Conservation (phyloP, 1,140 invertebrate genomes). For the Colletes latitarsis region DNA sequence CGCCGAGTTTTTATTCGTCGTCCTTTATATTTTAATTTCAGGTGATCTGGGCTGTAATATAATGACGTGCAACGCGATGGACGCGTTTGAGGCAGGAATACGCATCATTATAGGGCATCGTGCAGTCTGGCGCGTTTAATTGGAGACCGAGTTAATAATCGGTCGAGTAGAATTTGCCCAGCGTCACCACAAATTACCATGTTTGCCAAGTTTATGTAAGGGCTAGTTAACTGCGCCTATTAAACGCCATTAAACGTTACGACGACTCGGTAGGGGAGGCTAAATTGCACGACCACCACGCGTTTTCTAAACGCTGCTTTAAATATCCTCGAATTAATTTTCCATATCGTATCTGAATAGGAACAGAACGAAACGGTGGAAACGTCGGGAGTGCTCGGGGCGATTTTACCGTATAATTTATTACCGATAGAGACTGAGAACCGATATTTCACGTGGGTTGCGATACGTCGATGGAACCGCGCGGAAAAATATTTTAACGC, state of each 20-base stretch:
- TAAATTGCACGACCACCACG: background rate
- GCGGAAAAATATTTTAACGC: too few species aligned
- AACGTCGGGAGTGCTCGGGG: too few species aligned
- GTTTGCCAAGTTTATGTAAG: constrained; percentile 11
- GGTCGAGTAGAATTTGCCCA: constrained; percentile 35
- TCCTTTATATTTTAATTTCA: too few species aligned
- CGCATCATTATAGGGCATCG: constrained; percentile 19
- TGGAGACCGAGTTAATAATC: constrained; percentile 54
- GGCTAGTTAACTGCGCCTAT: constrained; percentile 24
- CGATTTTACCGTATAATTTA: too few species aligned
- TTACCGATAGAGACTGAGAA: too few species aligned
- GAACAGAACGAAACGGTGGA: too few species aligned
- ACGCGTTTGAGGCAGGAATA: background rate
- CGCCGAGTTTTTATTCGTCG: background rate
- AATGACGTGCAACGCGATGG: too few species aligned
- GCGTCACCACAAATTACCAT: constrained; percentile 52
- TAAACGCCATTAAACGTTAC: constrained; percentile 44
- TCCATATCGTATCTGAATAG: too few species aligned
- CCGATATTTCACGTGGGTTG: too few species aligned
- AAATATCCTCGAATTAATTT: background rate
- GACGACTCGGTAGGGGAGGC: background rate
- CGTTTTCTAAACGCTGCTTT: background rate
- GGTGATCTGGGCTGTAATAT: too few species aligned
- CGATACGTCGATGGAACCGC: too few species aligned
- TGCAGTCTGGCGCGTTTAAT: constrained; percentile 49